Evolutionary conservation across 2,113 vertebrate species (phyloP), one percentile per base, ranked within the genome.

Genomic region (Thryonomys swinderianus): DNA sequence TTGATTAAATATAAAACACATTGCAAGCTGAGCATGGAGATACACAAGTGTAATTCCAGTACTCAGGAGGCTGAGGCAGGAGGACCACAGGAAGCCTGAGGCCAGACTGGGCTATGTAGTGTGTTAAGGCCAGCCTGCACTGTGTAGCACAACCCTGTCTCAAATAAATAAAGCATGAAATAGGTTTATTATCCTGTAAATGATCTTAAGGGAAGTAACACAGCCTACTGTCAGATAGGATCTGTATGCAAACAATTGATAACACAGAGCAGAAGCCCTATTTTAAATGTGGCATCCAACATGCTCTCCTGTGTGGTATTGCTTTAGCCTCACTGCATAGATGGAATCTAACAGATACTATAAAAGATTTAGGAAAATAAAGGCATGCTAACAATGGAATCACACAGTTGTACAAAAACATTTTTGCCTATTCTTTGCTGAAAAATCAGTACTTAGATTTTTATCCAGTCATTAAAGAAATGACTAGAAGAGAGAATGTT

Each of bases 1-100:
- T 91, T 23, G 78, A 23, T 32, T 96, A 87, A 12, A 34, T 32
- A 55, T 96, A 79, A 18, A 93, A 51, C 3, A n/a, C 62, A 30
- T 51, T 90, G 42, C 42, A 74, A 74, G 71, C 71, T 74, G 40
- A 45, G 12, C 71, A 74, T 74, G 6, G 12, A 16, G 71, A 2
- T 13, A 30, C 21, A 45, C 20, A 42, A 45, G 12, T 74, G 40
- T 45, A 27, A 74, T 45, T 12, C 71, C 40, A 45, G 23, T 0
- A 5, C 40, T 45, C 12, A 16, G 12, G 23, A 74, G 40, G 71
- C 12, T 74, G 71, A 74, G 71, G 23, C 71, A 25, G 40, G 71
- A 74, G 71, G 40, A 74, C 27, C 23, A 45, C 40, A 42, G 23
- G 4, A 27, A 27, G 5, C 45, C 5, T 45, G 40, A 74, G 5